Percentiles rank a stretch among this genome's conserved stretches.
Evolutionary conservation across 2,113 vertebrate species (phyloP).

Genomic region (Uropsilus gracilis): DNA sequence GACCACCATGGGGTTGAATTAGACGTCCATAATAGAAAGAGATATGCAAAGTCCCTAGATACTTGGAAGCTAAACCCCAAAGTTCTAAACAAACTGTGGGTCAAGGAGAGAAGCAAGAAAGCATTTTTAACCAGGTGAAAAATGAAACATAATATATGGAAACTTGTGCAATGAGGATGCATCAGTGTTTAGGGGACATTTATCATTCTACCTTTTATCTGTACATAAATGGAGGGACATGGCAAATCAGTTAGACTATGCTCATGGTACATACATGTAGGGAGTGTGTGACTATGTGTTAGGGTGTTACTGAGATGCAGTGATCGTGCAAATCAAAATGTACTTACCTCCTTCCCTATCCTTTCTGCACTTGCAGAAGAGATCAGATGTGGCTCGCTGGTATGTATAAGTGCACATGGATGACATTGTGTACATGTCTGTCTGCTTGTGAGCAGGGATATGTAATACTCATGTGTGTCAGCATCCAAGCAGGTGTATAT

Average conservation of each 20-base stretch:
- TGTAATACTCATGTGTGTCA: too few relatives aligned
- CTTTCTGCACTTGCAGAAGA: too few relatives aligned
- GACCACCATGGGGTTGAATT: background rate
- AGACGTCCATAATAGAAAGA: constrained; percentile 4
- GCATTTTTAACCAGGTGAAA: background rate
- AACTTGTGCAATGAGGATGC: background rate
- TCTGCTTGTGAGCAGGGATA: background rate
- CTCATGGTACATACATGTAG: too few relatives aligned
- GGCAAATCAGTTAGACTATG: background rate
- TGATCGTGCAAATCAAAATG: too few relatives aligned
- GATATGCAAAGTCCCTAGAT: background rate
- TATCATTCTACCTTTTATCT: background rate
- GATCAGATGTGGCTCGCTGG: too few relatives aligned
- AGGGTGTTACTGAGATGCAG: too few relatives aligned
- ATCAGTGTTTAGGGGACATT: background rate
- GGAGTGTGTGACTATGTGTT: background rate
- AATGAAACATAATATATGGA: background rate
- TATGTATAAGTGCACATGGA: fast-evolving
- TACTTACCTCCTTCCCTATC: too few relatives aligned
- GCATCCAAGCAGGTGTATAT: background rate
- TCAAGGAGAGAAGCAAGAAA: background rate
- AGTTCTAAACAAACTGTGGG: background rate
- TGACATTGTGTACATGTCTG: background rate
- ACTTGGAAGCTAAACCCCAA: background rate
- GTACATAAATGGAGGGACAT: background rate